Evolutionary conservation across 2,888 invertebrate species (phyloP).

Genomic region (Orchesella flavescens): DNA sequence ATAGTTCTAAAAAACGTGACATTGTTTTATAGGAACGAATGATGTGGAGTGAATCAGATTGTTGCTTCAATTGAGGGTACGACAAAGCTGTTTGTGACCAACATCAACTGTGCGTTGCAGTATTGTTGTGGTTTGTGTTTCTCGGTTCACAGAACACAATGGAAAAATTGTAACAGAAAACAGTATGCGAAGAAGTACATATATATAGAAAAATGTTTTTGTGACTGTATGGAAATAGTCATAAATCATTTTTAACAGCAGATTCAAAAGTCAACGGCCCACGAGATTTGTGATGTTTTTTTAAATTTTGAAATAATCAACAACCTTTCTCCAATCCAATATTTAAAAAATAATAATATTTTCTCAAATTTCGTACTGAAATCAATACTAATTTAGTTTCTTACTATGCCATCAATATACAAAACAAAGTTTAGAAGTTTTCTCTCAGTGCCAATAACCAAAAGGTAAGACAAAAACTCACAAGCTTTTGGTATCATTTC

Average conservation of each 20-base stretch:
- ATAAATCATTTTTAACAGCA: too few relatives aligned
- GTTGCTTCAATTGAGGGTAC: too few relatives aligned
- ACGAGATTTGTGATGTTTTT: too few relatives aligned
- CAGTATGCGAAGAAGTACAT: too few relatives aligned
- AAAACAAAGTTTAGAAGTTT: slow-evolving; percentile 57
- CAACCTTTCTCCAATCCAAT: neutral
- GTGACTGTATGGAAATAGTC: too few relatives aligned
- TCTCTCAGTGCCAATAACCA: slow-evolving; percentile 50
- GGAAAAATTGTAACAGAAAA: neutral
- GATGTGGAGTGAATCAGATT: neutral
- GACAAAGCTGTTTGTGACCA: too few relatives aligned
- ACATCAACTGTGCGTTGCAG: neutral
- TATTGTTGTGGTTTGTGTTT: neutral
- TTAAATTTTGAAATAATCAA: too few relatives aligned
- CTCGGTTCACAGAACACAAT: slow-evolving; percentile 7
- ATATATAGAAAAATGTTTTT: too few relatives aligned
- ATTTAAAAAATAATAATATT: neutral
- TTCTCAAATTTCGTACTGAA: neutral
- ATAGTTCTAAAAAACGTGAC: slow-evolving; percentile 8
- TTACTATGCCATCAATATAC: slow-evolving; percentile 58
- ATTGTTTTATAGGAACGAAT: neutral
- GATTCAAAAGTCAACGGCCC: too few relatives aligned
- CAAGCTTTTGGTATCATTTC: neutral
- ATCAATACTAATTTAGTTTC: neutral
- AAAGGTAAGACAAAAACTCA: slow-evolving; percentile 41